Conservation (phyloP, 2,113 vertebrate species). For the Hydropotes inermis region DNA sequence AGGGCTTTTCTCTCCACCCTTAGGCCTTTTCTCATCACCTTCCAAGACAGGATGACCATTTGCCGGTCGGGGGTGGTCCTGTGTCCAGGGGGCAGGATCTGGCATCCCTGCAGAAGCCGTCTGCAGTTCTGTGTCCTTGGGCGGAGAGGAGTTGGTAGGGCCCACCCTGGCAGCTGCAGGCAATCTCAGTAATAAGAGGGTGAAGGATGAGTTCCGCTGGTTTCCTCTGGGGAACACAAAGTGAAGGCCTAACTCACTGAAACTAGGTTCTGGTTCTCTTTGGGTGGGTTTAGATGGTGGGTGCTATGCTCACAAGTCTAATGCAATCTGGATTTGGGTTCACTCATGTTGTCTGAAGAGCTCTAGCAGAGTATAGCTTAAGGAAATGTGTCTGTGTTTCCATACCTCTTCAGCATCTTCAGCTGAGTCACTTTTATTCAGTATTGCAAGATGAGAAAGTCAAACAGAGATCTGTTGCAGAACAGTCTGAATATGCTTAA, state of each 20-base stretch:
- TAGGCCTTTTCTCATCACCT: neutral
- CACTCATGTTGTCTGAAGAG: neutral
- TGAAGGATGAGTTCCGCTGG: neutral
- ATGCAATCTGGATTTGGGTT: neutral
- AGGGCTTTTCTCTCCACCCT: neutral
- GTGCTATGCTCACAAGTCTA: neutral
- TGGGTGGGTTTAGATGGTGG: neutral
- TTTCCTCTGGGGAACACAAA: neutral
- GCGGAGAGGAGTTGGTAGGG: neutral
- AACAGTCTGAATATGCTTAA: neutral
- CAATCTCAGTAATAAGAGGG: neutral
- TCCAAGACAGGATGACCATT: neutral
- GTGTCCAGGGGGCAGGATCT: neutral
- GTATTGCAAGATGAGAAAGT: neutral
- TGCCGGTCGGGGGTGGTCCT: neutral
- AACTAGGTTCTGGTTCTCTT: neutral
- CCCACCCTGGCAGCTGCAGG: too few species aligned
- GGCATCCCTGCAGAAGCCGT: neutral
- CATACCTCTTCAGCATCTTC: neutral
- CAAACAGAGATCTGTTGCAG: neutral
- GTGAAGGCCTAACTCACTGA: accelerated
- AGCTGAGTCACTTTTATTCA: neutral
- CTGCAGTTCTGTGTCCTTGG: neutral
- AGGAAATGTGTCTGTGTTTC: neutral
- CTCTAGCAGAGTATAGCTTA: neutral